These are phyloP conservation scores for Chloebia gouldiae DNA, from an alignment of 2,113 vertebrate species.

Conservation along the genomic window DNA sequence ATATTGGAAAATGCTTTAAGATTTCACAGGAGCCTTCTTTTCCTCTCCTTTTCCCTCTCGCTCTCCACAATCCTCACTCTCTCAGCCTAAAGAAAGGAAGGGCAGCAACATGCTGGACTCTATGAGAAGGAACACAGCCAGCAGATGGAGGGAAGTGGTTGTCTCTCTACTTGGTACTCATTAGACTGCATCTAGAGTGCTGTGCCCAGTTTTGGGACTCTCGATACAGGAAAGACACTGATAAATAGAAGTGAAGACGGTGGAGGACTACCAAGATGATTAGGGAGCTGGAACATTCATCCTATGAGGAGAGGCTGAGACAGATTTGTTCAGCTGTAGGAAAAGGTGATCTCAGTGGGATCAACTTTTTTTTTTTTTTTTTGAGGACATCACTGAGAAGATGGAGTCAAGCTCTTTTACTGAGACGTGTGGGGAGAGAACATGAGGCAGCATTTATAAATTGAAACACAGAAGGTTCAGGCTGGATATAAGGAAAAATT, in stretches of 20 bases:
- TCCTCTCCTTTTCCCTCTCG: neutral
- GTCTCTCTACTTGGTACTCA: neutral
- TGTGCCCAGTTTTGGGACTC: neutral
- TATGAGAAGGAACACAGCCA: neutral
- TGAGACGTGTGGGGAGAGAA: accelerated
- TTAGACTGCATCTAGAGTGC: neutral
- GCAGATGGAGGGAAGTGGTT: neutral
- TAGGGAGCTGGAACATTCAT: neutral
- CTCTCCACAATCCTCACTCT: neutral
- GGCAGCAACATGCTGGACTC: neutral
- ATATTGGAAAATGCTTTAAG: neutral
- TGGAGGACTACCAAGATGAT: neutral
- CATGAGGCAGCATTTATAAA: accelerated
- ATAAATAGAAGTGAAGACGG: neutral
- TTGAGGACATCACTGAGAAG: neutral
- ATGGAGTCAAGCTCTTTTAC: neutral
- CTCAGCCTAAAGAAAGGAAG: neutral
- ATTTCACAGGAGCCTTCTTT: neutral
- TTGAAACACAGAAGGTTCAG: neutral
- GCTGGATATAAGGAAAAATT: neutral
- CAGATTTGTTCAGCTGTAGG: neutral
- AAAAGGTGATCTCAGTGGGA: neutral
- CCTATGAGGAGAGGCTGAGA: neutral
- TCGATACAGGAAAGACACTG: neutral
- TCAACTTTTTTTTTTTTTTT: too few species aligned